Percentiles rank a stretch among this genome's conserved stretches.
These are phyloP conservation scores for Rostratula benghalensis DNA, from an alignment of 2,113 vertebrate genomes.

Conservation along the genomic window DNA sequence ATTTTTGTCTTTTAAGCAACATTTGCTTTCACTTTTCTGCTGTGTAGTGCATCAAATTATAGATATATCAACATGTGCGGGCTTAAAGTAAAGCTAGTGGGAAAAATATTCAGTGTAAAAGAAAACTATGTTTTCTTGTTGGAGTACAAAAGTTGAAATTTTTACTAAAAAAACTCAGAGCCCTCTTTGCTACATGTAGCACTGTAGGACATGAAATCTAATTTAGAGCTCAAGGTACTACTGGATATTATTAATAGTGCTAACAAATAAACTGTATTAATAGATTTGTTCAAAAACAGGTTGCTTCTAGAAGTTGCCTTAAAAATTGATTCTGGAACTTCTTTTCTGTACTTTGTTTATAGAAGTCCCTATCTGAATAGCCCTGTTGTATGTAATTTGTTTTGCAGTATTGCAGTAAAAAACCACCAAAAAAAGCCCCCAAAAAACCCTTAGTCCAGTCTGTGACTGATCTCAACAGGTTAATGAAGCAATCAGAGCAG, in stretches of 20 bases:
- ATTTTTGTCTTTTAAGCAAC: not conserved
- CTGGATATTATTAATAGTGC: not conserved
- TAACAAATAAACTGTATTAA: not conserved
- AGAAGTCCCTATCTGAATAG: not conserved
- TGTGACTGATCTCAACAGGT: not conserved
- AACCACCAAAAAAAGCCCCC: no score
- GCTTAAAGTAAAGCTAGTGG: not conserved
- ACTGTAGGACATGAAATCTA: not conserved
- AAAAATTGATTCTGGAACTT: not conserved
- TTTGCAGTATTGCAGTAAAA: not conserved
- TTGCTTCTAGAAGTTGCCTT: not conserved
- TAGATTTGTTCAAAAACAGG: not conserved
- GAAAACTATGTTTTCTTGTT: not conserved
- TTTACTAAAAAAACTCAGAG: not conserved
- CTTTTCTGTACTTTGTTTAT: not conserved
- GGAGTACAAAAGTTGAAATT: not conserved
- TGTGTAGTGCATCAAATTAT: not conserved
- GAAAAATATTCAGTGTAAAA: not conserved
- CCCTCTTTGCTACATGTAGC: not conserved
- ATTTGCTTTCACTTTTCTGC: not conserved
- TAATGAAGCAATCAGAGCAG: not conserved
- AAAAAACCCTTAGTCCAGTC: not conserved
- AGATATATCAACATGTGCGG: not conserved
- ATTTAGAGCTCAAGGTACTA: not conserved
- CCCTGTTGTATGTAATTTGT: not conserved